phyloP scores from a whole-genome alignment of 2,888 invertebrate species.

The Leptopilina myrica region DNA sequence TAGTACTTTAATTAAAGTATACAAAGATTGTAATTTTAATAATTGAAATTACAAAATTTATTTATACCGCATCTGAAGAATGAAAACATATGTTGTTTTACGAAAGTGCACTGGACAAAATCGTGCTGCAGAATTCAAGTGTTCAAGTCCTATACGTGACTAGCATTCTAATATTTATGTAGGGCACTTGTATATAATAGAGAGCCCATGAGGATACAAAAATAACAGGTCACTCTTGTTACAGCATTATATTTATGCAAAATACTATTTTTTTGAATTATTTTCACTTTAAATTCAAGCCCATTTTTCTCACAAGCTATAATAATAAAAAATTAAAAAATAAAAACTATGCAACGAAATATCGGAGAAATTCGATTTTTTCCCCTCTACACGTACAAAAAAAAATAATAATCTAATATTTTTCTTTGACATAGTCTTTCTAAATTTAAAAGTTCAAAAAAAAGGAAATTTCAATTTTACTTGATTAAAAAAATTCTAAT shows the following conservation, averaged over 20 bases:
- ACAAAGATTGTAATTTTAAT: no score
- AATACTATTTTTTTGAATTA: slow-evolving; percentile 1
- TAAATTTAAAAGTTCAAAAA: no score
- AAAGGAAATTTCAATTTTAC: no score
- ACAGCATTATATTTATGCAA: slow-evolving; percentile 20
- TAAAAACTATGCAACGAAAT: not conserved
- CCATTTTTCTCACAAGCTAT: no score
- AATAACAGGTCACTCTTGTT: slow-evolving; percentile 13
- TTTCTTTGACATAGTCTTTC: no score
- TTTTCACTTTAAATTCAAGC: slow-evolving; percentile 5
- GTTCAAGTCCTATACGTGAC: slow-evolving; percentile 29
- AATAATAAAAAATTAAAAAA: not conserved
- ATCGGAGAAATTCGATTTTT: not conserved
- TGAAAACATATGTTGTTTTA: slow-evolving; percentile 13
- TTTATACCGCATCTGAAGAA: not conserved
- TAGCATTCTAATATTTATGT: slow-evolving; percentile 37
- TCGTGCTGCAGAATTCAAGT: slow-evolving; percentile 39
- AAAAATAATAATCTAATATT: no score
- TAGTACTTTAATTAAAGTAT: no score
- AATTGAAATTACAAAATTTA: not conserved
- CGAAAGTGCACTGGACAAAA: not conserved
- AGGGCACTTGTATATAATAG: slow-evolving; percentile 28
- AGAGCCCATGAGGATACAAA: slow-evolving; percentile 24
- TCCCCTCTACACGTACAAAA: no score
- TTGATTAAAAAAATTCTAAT: no score